These are phyloP conservation scores for Setipinna tenuifilis DNA, from an alignment of 2,797 vertebrate genomes.

Conservation along the genomic window DNA sequence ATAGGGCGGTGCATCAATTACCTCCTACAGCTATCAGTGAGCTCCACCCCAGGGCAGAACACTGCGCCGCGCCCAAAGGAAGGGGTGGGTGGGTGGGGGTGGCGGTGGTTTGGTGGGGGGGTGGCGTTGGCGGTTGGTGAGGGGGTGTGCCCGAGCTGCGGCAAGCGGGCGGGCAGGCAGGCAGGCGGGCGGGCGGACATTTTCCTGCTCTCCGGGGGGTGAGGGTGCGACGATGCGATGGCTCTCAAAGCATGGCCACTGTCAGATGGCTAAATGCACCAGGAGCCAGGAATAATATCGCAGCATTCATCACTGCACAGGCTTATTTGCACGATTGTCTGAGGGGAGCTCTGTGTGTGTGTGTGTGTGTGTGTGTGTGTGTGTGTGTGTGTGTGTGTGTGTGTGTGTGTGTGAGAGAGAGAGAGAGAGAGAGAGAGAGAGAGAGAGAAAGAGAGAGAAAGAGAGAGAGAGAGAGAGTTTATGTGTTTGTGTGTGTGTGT, in stretches of 20 bases:
- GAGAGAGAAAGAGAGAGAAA: too few species aligned
- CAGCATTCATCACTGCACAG: background rate
- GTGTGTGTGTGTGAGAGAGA: slow-evolving; percentile 43
- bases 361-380: slow-evolving; percentile 24
- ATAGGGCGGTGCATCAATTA: slow-evolving; percentile 35
- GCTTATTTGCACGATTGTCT: slow-evolving; percentile 5
- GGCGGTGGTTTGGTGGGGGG: background rate
- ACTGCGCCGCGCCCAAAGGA: background rate
- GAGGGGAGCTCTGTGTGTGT: slow-evolving; percentile 34
- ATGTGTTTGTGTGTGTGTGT: too few species aligned
- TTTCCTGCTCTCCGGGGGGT: background rate
- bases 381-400: slow-evolving; percentile 44
- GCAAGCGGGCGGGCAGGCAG: too few species aligned
- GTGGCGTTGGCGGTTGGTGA: background rate
- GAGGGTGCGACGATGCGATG: background rate
- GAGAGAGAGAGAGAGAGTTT: too few species aligned
- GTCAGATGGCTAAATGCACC: slow-evolving; percentile 11
- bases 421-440: too few species aligned
- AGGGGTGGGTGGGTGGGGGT: background rate
- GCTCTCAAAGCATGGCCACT: slow-evolving; percentile 7
- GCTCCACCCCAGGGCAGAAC: slow-evolving; percentile 24
- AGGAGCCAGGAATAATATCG: background rate
- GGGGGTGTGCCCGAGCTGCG: background rate
- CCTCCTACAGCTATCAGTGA: slow-evolving; percentile 36
- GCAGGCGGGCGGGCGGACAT: too few species aligned